A percentile compares a stretch with the other conserved stretches of the same genome.
Conservation (phyloP, 2,113 vertebrate genomes). For the Corythornis madagascariensis region DNA sequence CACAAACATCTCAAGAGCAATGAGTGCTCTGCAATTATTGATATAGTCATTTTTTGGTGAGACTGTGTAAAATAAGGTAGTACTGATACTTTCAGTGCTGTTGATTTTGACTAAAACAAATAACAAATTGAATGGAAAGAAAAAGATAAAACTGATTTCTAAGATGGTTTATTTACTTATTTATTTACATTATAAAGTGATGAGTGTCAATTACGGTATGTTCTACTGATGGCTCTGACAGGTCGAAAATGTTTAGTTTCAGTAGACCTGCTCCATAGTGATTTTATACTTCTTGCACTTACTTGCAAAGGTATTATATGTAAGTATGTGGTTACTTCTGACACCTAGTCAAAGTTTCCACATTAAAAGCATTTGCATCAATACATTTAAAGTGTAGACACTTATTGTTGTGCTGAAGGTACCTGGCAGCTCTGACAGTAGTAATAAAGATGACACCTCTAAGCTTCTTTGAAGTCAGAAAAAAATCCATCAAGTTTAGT, state of each 20-base stretch:
- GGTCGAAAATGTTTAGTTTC: background rate
- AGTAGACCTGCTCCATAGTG: fast-evolving
- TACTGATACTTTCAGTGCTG: background rate
- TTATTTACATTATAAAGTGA: background rate
- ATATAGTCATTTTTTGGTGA: background rate
- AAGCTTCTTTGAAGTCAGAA: background rate
- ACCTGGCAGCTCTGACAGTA: background rate
- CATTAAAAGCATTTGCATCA: background rate
- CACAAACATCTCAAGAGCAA: background rate
- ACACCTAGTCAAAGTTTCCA: background rate
- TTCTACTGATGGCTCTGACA: background rate
- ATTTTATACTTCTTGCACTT: background rate
- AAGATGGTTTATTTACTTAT: background rate
- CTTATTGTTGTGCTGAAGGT: background rate
- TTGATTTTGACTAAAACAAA: background rate
- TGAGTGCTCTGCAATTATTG: background rate
- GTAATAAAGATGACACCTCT: background rate
- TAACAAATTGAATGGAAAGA: background rate
- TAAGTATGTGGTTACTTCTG: background rate
- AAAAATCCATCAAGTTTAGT: background rate
- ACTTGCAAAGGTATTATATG: background rate
- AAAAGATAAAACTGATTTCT: background rate
- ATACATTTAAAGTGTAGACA: background rate
- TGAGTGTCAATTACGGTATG: background rate
- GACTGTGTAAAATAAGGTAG: background rate